Conservation (phyloP, 2,797 vertebrate genomes). For the Antennarius maculatus region DNA sequence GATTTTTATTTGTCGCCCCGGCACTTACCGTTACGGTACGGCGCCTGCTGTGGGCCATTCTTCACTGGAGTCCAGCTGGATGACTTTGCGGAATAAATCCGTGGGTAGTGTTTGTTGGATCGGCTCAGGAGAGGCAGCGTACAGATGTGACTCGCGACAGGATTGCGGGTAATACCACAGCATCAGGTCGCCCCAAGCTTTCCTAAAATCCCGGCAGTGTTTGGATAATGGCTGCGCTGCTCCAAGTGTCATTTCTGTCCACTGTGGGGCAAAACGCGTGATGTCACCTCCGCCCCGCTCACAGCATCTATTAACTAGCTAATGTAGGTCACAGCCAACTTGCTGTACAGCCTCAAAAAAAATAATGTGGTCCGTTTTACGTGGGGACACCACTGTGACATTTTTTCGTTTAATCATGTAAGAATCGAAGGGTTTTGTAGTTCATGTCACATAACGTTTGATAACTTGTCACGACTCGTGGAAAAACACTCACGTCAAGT, state of each 20-base stretch:
- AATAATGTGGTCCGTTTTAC: not conserved
- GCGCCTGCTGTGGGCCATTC: constrained; percentile 27
- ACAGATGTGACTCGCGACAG: constrained; percentile 44
- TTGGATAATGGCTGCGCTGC: constrained; percentile 46
- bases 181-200: not conserved
- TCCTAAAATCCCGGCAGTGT: not conserved
- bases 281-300: constrained; percentile 74
- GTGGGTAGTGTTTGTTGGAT: constrained; percentile 7
- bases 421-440: not conserved
- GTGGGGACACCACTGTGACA: too few species aligned
- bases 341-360: not conserved
- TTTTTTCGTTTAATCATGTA: too few species aligned
- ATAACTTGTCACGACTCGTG: too few species aligned
- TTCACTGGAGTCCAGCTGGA: constrained; percentile 39
- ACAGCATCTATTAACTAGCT: not conserved
- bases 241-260: constrained; percentile 37
- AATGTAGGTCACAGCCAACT: constrained; percentile 10
- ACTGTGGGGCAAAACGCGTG: constrained; percentile 40
- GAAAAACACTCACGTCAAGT: too few species aligned
- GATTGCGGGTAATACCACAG: constrained; percentile 34
- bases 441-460: too few species aligned
- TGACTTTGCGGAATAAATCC: constrained; percentile 36
- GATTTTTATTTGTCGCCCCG: constrained; percentile 10
- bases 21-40: constrained; percentile 42
- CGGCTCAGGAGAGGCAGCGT: not conserved